Evolutionary conservation across 2,797 vertebrate species (phyloP), one percentile per base, ranked within the genome.

Genomic region (Tolypeutes matacus): DNA sequence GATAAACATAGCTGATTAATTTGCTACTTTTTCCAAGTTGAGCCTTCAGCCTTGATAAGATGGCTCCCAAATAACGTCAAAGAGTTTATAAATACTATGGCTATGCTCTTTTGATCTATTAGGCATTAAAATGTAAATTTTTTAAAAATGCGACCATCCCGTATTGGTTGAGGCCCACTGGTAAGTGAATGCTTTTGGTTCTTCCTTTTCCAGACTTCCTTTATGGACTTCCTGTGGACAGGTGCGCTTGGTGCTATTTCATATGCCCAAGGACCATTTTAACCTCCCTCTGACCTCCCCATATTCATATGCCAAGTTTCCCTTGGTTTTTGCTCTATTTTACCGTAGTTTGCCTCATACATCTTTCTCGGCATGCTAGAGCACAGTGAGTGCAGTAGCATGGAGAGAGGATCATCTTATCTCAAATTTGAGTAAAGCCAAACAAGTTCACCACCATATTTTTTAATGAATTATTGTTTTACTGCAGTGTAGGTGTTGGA

Each of bases 381-480:
- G 27, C 60, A 51, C 13, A 83, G 10, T 67, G 2, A 73, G 5
- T 69, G 6, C 56, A 11, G 69, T 9, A 25, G 49, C 53, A 15
- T 9, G 72, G 46, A 92, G 25, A 53, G 3, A 56, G 7, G 39
- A 15, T 77, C 65, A 65, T 72, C 49, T n/a, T 34, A 42, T 39
- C 76, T 94, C 46, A 85, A 36, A 81, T 51, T 2, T 62, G 36
- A 27, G 5, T 67, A 76, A 89, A 84, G 15, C 12, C 39, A 27
- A 39, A 36, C 27, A 53, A 9, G 11, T 58, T 86, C 62, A 67
- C 5, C 34, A 83, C 39, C 5, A n/a, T 31, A 14, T 13, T 83
- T 78, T 51, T 84, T 36, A 87, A 51, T 76, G 46, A 86, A 70
- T 70, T 90, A 39, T 29, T 86, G 15, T 94, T 95, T 94, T 75